Evolutionary conservation across 2,113 vertebrate genomes (phyloP).

Genomic region (Cnemophilus loriae): DNA sequence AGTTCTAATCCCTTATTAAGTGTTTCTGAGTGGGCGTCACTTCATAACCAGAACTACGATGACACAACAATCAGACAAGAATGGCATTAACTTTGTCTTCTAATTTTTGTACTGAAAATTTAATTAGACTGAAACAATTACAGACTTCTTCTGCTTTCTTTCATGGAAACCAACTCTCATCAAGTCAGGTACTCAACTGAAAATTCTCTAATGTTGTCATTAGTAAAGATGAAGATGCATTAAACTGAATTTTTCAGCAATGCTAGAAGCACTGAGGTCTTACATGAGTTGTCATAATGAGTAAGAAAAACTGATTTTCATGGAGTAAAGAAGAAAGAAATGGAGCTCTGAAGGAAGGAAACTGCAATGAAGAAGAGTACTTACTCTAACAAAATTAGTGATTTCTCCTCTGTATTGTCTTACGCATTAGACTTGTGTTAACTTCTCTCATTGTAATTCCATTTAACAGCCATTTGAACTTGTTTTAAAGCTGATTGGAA

Average conservation of each 20-base stretch:
- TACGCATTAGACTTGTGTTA: background rate
- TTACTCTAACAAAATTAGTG: background rate
- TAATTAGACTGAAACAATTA: background rate
- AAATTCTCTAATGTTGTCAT: background rate
- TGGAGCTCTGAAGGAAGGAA: background rate
- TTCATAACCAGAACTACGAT: background rate
- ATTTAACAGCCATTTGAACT: background rate
- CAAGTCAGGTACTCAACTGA: background rate
- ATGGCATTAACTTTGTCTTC: background rate
- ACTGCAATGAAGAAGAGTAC: background rate
- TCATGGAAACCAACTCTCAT: background rate
- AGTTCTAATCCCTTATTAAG: background rate
- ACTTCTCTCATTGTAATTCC: background rate
- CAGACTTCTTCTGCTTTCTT: background rate
- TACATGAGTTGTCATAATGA: background rate
- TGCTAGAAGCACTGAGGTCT: background rate
- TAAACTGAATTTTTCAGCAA: constrained; percentile 6
- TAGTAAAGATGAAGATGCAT: background rate
- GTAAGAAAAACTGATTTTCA: background rate
- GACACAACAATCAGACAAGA: background rate
- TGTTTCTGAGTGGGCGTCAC: background rate
- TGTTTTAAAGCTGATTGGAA: background rate
- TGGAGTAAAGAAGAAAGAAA: background rate
- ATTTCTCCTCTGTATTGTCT: background rate
- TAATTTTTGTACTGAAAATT: background rate